Conservation (phyloP, 2,797 vertebrate genomes). For the Coluber constrictor region DNA sequence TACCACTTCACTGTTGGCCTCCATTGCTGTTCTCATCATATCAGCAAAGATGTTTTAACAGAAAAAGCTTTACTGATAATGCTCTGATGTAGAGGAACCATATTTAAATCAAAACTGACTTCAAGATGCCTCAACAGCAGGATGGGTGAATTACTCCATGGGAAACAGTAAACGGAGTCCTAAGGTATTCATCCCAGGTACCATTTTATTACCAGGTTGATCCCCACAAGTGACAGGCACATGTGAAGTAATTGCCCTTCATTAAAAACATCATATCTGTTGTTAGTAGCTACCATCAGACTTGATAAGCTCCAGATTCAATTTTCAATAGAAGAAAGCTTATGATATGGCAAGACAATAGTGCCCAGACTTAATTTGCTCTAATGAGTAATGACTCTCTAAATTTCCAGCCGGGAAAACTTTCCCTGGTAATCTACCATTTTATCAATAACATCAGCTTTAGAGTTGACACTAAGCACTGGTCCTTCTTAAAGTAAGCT, state of each 20-base stretch:
- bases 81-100: background rate
- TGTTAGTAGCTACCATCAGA: background rate
- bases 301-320: background rate
- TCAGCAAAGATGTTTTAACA: background rate
- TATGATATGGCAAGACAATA: background rate
- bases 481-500: background rate
- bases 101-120: background rate
- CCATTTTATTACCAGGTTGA: background rate
- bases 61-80: background rate
- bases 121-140: background rate
- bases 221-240: background rate
- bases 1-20: background rate
- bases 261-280: background rate
- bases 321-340: background rate
- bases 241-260: background rate
- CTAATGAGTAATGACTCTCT: background rate
- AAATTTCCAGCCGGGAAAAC: background rate
- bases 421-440: background rate
- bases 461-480: background rate
- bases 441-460: background rate
- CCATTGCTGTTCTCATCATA: background rate
- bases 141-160: background rate
- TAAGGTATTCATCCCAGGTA: background rate
- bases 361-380: background rate
- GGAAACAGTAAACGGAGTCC: background rate